These are phyloP conservation scores for Tribolium madens DNA, from an alignment of 1,140 invertebrate species.

Conservation along the genomic window DNA sequence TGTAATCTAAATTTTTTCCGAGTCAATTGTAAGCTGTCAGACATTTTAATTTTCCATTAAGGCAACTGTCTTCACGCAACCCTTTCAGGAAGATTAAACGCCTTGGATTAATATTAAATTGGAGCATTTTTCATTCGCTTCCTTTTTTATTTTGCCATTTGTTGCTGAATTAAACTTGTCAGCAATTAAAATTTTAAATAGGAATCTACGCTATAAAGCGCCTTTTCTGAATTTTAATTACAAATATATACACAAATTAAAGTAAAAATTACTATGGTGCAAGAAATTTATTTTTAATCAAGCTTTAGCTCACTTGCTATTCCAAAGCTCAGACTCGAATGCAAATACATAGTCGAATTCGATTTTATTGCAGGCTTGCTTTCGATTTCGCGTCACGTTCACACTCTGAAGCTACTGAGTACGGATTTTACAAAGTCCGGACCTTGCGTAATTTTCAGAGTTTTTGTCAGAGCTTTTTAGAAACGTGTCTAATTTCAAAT, in stretches of 20 bases:
- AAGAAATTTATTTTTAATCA: constrained; percentile 26
- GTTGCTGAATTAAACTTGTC: constrained; percentile 26
- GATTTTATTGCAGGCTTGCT: constrained; percentile 38
- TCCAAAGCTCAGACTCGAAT: neutral
- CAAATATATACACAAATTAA: constrained; percentile 8
- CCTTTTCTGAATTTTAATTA: constrained; percentile 14
- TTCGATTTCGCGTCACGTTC: constrained; percentile 39
- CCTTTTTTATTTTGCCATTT: constrained; percentile 26
- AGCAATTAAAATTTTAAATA: constrained; percentile 38
- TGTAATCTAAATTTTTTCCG: constrained; percentile 32
- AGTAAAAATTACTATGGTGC: constrained; percentile 8
- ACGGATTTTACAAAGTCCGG: constrained; percentile 41
- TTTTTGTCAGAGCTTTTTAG: constrained; percentile 26
- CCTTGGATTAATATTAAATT: constrained; percentile 32
- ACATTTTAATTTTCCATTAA: constrained; percentile 40
- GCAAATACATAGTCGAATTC: constrained; percentile 28
- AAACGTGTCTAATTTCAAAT: constrained; percentile 38
- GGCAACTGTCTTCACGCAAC: constrained; percentile 40
- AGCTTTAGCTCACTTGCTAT: constrained; percentile 11
- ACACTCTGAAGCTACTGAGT: constrained; percentile 26
- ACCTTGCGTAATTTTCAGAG: constrained; percentile 38
- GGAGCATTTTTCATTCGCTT: constrained; percentile 24
- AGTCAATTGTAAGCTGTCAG: constrained; percentile 30
- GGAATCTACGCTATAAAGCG: neutral
- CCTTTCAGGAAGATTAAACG: constrained; percentile 39